A percentile compares a stretch with the other conserved stretches of the same genome.
phyloP scores from a whole-genome alignment of 1,140 invertebrate genomes.

The Calliopsis andreniformis region DNA sequence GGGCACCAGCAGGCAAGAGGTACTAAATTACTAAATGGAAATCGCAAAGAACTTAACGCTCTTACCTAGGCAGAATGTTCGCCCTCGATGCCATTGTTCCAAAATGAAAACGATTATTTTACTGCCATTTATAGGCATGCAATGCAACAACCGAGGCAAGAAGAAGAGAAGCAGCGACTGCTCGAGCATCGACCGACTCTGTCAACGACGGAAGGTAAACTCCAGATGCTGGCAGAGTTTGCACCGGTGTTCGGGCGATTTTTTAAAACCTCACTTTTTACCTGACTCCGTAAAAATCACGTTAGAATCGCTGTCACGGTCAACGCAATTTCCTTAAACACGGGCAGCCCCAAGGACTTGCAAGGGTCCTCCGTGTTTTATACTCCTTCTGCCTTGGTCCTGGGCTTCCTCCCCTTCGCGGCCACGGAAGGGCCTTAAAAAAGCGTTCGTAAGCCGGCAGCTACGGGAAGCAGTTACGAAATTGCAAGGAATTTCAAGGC shows the following conservation, averaged over 20 bases:
- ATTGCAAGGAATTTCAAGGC: conserved; percentile 76
- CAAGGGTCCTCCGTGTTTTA: conserved; percentile 36
- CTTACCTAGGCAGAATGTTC: not conserved
- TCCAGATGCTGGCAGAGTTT: not conserved
- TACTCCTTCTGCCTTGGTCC: not conserved
- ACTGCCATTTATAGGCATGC: too few species aligned
- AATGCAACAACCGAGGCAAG: too few species aligned
- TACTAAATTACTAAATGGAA: not conserved
- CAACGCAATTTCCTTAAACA: conserved; percentile 33
- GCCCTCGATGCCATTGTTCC: too few species aligned
- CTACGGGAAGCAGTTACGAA: conserved; percentile 66
- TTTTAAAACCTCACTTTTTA: conserved; percentile 27
- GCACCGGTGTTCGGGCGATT: not conserved
- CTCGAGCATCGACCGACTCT: conserved; percentile 10
- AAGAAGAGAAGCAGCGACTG: too few species aligned
- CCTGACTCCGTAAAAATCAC: conserved; percentile 18
- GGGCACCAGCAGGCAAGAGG: too few species aligned
- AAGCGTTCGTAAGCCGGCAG: conserved; percentile 64
- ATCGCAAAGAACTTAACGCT: not conserved
- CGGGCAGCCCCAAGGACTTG: conserved; percentile 41
- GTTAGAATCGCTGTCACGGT: conserved; percentile 23
- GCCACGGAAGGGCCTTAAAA: conserved; percentile 65
- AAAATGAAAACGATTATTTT: too few species aligned
- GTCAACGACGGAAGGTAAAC: not conserved
- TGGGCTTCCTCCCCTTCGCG: not conserved